Conservation (phyloP, 2,113 vertebrate species). For the Bagarius yarrelli region DNA sequence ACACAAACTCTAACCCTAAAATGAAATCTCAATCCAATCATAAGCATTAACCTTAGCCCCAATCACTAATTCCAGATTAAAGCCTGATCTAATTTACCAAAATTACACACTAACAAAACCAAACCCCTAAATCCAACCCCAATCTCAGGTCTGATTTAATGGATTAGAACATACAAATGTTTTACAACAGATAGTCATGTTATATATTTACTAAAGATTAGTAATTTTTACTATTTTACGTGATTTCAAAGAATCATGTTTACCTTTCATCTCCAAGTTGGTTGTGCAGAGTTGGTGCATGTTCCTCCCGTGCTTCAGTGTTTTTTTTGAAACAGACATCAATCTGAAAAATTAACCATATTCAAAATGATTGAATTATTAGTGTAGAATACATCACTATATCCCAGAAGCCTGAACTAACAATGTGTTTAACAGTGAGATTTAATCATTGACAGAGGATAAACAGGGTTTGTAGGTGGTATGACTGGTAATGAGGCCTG, state of each 20-base stretch:
- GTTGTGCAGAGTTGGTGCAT: too few species aligned
- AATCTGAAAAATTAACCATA: neutral
- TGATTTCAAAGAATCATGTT: neutral
- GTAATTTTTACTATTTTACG: neutral
- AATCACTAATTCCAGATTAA: too few species aligned
- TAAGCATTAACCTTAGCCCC: too few species aligned
- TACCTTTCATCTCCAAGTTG: too few species aligned
- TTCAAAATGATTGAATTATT: constrained; percentile 3
- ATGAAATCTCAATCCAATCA: too few species aligned
- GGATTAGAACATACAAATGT: neutral
- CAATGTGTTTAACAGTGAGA: constrained; percentile 13
- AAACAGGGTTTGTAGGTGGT: neutral
- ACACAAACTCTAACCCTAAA: neutral
- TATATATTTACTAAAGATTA: neutral
- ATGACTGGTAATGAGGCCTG: neutral
- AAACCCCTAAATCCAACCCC: neutral
- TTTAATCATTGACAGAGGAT: constrained; percentile 2
- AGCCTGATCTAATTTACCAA: too few species aligned
- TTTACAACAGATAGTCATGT: neutral
- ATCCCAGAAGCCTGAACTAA: neutral
- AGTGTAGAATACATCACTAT: constrained; percentile 1
- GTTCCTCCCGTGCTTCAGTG: too few species aligned
- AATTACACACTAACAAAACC: neutral
- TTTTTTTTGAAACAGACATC: too few species aligned
- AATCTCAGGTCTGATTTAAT: neutral